These are phyloP conservation scores for Leucoma salicis DNA, from an alignment of 2,888 invertebrate genomes.

Conservation along the genomic window DNA sequence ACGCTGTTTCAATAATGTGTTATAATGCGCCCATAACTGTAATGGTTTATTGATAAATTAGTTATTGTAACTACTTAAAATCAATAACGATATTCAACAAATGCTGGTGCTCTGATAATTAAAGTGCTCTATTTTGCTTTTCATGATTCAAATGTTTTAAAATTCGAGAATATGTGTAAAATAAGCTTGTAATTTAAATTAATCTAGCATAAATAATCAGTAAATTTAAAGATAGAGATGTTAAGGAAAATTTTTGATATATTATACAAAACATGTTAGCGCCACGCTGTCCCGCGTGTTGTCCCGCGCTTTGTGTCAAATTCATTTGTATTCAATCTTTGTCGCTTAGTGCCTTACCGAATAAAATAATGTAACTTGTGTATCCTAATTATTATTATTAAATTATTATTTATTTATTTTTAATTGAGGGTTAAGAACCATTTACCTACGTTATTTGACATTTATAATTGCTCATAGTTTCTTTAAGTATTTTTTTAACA, in stretches of 20 bases:
- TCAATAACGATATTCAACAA: too few species aligned
- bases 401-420: constrained; percentile 53
- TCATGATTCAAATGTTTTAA: too few species aligned
- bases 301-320: constrained; percentile 32
- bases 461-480: constrained; percentile 45
- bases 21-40: constrained; percentile 56
- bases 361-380: constrained; percentile 52
- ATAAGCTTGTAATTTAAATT: too few species aligned
- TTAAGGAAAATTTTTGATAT: too few species aligned
- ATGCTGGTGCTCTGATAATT: too few species aligned
- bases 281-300: constrained; percentile 50
- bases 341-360: constrained; percentile 49
- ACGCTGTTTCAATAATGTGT: constrained; percentile 54
- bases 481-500: neutral
- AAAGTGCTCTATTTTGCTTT: too few species aligned
- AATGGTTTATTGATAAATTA: constrained; percentile 62
- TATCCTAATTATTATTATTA: constrained; percentile 60
- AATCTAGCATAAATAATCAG: too few species aligned
- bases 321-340: constrained; percentile 60
- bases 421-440: constrained; percentile 55
- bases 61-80: too few species aligned
- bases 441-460: constrained; percentile 38
- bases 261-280: too few species aligned
- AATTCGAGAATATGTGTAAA: too few species aligned
- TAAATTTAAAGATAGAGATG: too few species aligned